Conservation (phyloP, 2,113 vertebrate species). For the Scartelaos histophorus region DNA sequence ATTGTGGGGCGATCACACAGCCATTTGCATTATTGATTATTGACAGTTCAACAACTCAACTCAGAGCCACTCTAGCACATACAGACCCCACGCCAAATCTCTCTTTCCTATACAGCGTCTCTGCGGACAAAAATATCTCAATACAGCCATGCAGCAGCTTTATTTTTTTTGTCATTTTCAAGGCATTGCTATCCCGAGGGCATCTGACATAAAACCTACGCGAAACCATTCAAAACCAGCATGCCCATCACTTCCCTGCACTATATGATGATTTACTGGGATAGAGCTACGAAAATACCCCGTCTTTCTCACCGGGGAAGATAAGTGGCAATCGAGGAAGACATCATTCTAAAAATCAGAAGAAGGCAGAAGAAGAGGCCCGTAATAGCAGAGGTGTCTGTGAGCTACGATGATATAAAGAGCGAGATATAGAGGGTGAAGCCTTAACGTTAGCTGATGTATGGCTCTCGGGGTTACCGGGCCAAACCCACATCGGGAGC, state of each 20-base stretch:
- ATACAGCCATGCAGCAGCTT: too few relatives aligned
- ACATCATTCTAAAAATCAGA: constrained; percentile 29
- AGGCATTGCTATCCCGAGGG: not conserved
- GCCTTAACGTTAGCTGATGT: constrained; percentile 58
- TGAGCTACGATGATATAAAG: constrained; percentile 47
- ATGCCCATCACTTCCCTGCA: not conserved
- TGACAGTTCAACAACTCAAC: not conserved
- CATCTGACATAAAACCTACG: not conserved
- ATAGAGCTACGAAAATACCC: not conserved
- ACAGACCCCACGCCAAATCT: not conserved
- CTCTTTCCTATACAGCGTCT: too few relatives aligned
- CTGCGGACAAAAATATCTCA: too few relatives aligned
- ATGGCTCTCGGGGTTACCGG: constrained; percentile 33
- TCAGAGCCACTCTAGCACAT: not conserved
- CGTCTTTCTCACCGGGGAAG: constrained; percentile 15
- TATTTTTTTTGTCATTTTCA: not conserved
- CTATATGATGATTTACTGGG: not conserved
- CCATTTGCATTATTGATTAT: not conserved
- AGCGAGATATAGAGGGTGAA: constrained; percentile 46
- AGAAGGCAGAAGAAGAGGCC: constrained; percentile 25
- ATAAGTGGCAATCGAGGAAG: constrained; percentile 36
- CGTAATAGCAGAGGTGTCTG: constrained; percentile 31
- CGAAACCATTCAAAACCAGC: not conserved
- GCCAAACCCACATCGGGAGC: constrained; percentile 20
- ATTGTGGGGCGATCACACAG: not conserved